Evolutionary conservation across 2,888 invertebrate species (phyloP), one percentile per base, ranked within the genome.

Genomic region (Catocala fraxini): DNA sequence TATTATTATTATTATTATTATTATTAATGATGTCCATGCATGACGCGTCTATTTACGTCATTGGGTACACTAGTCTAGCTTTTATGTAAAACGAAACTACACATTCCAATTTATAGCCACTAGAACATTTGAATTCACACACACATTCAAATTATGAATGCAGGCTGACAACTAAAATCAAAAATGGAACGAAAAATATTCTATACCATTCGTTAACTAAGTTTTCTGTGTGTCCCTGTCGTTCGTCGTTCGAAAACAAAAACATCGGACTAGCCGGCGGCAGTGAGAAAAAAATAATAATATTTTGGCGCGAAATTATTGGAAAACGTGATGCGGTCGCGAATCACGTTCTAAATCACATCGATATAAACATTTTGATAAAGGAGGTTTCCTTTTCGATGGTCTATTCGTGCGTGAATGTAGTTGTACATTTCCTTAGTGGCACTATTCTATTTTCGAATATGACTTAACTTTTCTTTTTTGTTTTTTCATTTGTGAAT

Each of bases 281-380:
- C 13, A 33, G 45, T 42, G 43, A 51, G 59, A 75, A 63, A 68
- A 69, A n/a, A n/a, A n/a, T n/a, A n/a, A 68, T 25, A 25, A 25
- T 52, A 62, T 65, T 39, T 65, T 52, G 39, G 35, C 41, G 34
- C 43, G 48, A 54, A 58, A 69, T 71, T 75, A 75, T 66, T 46
- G 60, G 34, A 43, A 65, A 66, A 77, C 77, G 80, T 79, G 79
- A 71, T 51, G 59, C 41, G 65, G 61, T 63, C 61, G 5, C 46
- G 51, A 51, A 57, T 61, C 73, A 72, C 73, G 76, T 64, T 46
- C 42, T 6, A 45, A 68, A 59, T 56, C 58, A 47, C 51, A 13
- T 25, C 10, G 47, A 68, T 61, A 71, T 47, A 48, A 64, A 59
- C 52, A 59, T 67, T 67, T 61, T 45, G 15, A 46, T 25, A 15